Evolutionary conservation across 1,140 invertebrate genomes (phyloP).

Genomic region (Euwallacea fornicatus): DNA sequence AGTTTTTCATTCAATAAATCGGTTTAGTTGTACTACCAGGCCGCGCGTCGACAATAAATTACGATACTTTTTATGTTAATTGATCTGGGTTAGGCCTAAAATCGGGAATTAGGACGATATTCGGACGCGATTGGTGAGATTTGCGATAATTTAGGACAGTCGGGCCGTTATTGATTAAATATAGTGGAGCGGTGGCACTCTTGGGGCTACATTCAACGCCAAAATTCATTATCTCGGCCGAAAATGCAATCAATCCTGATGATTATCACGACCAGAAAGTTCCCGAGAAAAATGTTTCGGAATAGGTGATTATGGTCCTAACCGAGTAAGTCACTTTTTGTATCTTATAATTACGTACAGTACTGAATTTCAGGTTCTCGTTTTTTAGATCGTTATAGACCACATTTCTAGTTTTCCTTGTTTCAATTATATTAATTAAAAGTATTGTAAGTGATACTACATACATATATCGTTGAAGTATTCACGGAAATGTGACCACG

Average conservation of each 20-base stretch:
- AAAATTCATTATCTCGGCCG: slow-evolving; percentile 23
- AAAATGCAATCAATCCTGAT: slow-evolving; percentile 47
- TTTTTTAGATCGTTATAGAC: too few species aligned
- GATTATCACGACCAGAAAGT: slow-evolving; percentile 42
- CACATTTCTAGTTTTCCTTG: too few species aligned
- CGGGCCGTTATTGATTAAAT: slow-evolving; percentile 35
- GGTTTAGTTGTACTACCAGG: slow-evolving; percentile 34
- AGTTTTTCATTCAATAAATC: slow-evolving; percentile 39
- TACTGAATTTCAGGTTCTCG: too few species aligned
- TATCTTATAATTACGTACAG: too few species aligned
- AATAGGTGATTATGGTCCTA: slow-evolving; percentile 50
- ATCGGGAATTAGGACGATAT: neutral
- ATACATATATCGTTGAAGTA: too few species aligned
- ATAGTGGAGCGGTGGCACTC: slow-evolving; percentile 31
- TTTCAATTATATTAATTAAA: too few species aligned
- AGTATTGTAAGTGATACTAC: too few species aligned
- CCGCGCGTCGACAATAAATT: slow-evolving; percentile 35
- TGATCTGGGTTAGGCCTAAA: slow-evolving; percentile 15
- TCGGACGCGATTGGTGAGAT: slow-evolving; percentile 2
- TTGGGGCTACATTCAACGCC: slow-evolving; percentile 18
- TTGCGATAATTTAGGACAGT: slow-evolving; percentile 29
- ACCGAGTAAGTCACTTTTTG: slow-evolving; percentile 40
- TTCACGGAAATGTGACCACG: too few species aligned
- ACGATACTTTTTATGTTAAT: slow-evolving; percentile 26
- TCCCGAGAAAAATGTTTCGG: slow-evolving; percentile 42